Percentiles rank a stretch among this genome's conserved stretches.
These are phyloP conservation scores for Oceanodroma leucorhoa DNA, from an alignment of 2,797 vertebrate genomes.

Conservation along the genomic window DNA sequence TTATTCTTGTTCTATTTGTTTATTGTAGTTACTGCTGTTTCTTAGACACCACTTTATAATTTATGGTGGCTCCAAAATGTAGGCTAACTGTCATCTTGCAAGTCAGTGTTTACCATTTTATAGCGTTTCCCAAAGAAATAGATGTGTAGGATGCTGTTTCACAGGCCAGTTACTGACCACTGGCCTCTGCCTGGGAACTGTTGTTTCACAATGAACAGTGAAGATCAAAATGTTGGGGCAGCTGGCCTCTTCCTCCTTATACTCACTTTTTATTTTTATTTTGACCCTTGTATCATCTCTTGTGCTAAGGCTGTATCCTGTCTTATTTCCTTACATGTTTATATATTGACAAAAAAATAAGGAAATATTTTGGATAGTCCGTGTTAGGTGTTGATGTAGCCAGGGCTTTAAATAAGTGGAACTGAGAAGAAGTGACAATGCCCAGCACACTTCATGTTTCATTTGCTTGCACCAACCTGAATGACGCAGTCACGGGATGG, in stretches of 20 bases:
- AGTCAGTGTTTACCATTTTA: neutral
- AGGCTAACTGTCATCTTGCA: neutral
- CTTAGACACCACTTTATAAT: neutral
- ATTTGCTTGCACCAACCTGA: neutral
- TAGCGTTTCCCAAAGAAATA: neutral
- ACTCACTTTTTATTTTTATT: neutral
- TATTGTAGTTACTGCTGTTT: neutral
- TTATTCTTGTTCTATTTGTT: neutral
- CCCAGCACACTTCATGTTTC: neutral
- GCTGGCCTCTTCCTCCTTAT: neutral
- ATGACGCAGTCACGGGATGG: rapidly evolving
- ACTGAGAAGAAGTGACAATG: neutral
- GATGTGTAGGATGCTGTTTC: neutral
- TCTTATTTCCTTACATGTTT: neutral
- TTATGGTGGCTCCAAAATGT: neutral
- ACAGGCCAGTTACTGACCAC: neutral
- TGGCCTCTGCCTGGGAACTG: neutral
- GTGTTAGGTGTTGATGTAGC: neutral
- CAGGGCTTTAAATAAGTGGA: neutral
- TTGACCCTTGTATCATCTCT: neutral
- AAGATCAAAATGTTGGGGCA: neutral
- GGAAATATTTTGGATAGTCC: neutral
- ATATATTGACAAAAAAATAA: neutral
- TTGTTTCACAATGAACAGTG: neutral
- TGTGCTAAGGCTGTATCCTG: neutral